Conservation (phyloP, 2,797 vertebrate genomes). For the Rhadinocentrus ornatus region DNA sequence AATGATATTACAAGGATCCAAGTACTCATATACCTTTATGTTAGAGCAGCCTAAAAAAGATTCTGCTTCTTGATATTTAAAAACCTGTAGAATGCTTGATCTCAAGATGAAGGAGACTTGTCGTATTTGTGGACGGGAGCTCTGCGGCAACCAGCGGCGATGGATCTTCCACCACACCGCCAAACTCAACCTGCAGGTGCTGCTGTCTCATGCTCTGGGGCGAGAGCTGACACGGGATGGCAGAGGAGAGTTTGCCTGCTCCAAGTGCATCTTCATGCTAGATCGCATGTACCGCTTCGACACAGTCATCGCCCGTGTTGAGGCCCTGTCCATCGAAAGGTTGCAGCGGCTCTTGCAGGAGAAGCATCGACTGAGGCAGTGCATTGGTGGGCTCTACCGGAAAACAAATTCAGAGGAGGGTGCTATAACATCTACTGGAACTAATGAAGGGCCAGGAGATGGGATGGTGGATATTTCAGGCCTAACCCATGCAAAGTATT, state of each 20-base stretch:
- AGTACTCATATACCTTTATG: background rate
- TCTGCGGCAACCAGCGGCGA: constrained; percentile 94
- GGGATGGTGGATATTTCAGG: constrained; percentile 87
- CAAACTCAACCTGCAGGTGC: constrained; percentile 94
- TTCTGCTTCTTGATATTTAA: background rate
- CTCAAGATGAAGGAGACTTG: constrained; percentile 90
- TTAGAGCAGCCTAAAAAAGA: background rate
- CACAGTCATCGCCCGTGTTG: constrained; percentile 90
- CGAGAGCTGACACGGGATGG: constrained; percentile 91
- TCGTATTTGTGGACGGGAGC: constrained; percentile 92
- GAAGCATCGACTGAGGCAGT: constrained; percentile 90
- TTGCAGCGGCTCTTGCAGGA: constrained; percentile 90
- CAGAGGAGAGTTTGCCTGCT: constrained; percentile 92
- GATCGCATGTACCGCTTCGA: constrained; percentile 94
- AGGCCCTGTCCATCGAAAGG: constrained; percentile 91
- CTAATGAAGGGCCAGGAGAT: constrained; percentile 53
- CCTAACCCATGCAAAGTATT: constrained; percentile 87
- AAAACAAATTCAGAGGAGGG: constrained; percentile 83
- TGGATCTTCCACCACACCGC: constrained; percentile 96
- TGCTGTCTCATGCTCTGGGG: constrained; percentile 93
- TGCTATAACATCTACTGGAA: constrained; percentile 37
- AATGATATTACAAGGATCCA: constrained; percentile 9
- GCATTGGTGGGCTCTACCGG: constrained; percentile 87
- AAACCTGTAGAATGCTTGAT: constrained; percentile 70
- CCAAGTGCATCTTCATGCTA: constrained; percentile 97